Evolutionary conservation across 2,888 invertebrate species (phyloP).

Genomic region (Lingula anatina): DNA sequence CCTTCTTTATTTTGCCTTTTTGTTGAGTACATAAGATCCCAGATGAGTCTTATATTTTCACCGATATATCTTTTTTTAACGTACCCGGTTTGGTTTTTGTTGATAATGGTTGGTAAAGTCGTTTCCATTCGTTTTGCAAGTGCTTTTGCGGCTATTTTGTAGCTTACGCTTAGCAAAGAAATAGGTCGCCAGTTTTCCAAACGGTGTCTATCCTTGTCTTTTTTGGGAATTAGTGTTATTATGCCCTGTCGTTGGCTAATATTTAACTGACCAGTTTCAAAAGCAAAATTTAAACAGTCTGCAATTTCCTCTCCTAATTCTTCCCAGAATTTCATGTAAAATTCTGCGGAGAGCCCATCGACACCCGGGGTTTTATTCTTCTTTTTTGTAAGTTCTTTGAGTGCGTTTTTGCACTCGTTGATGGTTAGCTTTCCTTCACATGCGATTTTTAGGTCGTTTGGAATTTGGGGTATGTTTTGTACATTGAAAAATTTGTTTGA

Average conservation of each 20-base stretch:
- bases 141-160: conserved; percentile 18
- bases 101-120: conserved; percentile 12
- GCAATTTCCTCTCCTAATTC: conserved; percentile 8
- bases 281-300: conserved; percentile 5
- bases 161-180: conserved; percentile 16
- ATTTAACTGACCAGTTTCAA: conserved; percentile 6
- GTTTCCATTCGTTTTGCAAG: conserved; percentile 11
- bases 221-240: conserved; percentile 18
- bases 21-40: no score
- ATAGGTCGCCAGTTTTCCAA: conserved; percentile 20
- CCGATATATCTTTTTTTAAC: conserved; percentile 17
- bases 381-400: conserved; percentile 11
- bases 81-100: conserved; percentile 16
- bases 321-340: conserved; percentile 12
- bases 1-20: conserved; percentile 1
- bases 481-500: conserved; percentile 1
- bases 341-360: conserved; percentile 17
- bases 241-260: conserved; percentile 6
- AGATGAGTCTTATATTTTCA: no score
- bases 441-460: neutral
- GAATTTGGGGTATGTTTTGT: conserved; percentile 5
- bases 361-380: conserved; percentile 15
- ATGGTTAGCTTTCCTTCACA: conserved; percentile 9
- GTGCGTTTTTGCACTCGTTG: conserved; percentile 1
- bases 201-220: conserved; percentile 6